A percentile compares a stretch with the other conserved stretches of the same genome.
phyloP scores from a whole-genome alignment of 2,888 invertebrate genomes.

The Sacculina carcini region DNA sequence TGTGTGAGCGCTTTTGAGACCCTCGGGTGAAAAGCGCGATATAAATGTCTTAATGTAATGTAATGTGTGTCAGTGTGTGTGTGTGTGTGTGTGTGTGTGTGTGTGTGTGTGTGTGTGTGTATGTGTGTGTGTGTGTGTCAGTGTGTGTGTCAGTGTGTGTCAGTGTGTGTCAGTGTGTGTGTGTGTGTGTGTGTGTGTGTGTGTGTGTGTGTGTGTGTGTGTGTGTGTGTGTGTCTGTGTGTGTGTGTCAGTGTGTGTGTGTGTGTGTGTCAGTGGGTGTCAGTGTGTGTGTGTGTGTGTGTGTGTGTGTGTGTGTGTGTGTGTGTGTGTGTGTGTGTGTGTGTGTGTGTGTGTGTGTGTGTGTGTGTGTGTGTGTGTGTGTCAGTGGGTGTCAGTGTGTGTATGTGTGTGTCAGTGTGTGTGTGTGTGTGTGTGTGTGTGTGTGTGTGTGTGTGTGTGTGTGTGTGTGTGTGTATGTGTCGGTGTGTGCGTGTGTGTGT shows the following conservation, averaged over 20 bases:
- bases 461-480: too few species aligned
- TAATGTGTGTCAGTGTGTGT: too few species aligned
- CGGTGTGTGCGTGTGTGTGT: not conserved
- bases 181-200: not conserved
- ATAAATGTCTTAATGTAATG: too few species aligned
- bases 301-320: too few species aligned
- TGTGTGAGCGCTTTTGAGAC: too few species aligned
- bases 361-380: too few species aligned
- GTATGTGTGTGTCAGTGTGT: not conserved
- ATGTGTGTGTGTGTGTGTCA: not conserved
- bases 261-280: not conserved
- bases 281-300: not conserved
- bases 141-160: slow-evolving; percentile 8
- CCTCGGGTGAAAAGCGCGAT: too few species aligned
- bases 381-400: too few species aligned
- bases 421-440: not conserved
- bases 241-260: not conserved
- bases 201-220: not conserved
- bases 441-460: not conserved
- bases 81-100: not conserved
- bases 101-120: not conserved
- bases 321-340: too few species aligned
- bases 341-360: too few species aligned
- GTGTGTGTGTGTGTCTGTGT: not conserved
- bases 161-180: not conserved